phyloP scores from a whole-genome alignment of 2,113 vertebrate genomes.

The Cynoglossus semilaevis region DNA sequence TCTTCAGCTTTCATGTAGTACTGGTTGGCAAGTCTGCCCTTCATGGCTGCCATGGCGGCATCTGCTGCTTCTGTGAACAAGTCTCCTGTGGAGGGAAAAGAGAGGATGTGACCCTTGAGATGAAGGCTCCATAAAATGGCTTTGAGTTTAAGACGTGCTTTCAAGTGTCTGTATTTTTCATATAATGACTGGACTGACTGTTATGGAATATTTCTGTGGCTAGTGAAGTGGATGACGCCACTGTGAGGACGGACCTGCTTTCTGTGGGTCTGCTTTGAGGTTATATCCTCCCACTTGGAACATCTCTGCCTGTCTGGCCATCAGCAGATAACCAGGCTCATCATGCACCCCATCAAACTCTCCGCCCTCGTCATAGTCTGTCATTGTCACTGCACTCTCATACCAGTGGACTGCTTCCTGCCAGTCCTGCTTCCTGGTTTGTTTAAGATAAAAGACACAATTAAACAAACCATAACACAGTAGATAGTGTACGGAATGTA shows the following conservation, averaged over 20 bases:
- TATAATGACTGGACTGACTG: too few relatives aligned
- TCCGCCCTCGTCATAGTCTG: conserved; percentile 90
- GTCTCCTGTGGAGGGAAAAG: conserved; percentile 77
- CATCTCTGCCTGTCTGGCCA: conserved; percentile 92
- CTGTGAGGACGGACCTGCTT: conserved; percentile 76
- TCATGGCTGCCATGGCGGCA: conserved; percentile 93
- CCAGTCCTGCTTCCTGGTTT: conserved; percentile 84
- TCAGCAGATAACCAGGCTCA: conserved; percentile 85
- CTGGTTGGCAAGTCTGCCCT: conserved; percentile 90
- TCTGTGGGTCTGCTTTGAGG: conserved; percentile 82
- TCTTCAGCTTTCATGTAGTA: conserved; percentile 97
- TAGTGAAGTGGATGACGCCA: background rate
- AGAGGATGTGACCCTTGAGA: background rate
- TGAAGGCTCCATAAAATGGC: too few relatives aligned
- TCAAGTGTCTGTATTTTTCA: too few relatives aligned
- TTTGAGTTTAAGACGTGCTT: too few relatives aligned
- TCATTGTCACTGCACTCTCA: conserved; percentile 82
- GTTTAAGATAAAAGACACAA: background rate
- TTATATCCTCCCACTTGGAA: conserved; percentile 79
- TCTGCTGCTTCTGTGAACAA: conserved; percentile 94
- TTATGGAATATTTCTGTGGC: too few relatives aligned
- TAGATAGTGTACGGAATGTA: background rate
- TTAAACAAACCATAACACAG: background rate
- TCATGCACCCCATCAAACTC: conserved; percentile 92
- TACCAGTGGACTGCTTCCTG: conserved; percentile 88